Percentiles rank a stretch among this genome's conserved stretches.
phyloP scores from a whole-genome alignment of 2,888 invertebrate genomes.

The Catotricha subobsoleta region DNA sequence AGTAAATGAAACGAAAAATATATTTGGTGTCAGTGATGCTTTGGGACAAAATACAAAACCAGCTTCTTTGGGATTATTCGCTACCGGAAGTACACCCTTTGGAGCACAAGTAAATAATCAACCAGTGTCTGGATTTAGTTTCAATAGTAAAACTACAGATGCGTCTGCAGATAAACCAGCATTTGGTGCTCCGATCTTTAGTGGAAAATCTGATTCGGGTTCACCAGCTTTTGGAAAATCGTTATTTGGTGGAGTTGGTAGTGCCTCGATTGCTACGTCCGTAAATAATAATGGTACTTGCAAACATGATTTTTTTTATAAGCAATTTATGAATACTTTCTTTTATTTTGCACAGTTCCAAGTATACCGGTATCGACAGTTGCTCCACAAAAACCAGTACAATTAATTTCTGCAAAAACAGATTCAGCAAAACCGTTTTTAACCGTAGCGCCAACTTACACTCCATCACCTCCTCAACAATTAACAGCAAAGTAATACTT shows the following conservation, averaged over 20 bases:
- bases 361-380: neutral
- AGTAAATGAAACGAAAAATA: neutral
- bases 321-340: no score
- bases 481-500: neutral
- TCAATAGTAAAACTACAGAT: neutral
- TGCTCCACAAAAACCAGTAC: slow-evolving; percentile 10
- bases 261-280: neutral
- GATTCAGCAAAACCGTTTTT: slow-evolving; percentile 10
- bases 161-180: neutral
- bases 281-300: neutral
- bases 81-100: no score
- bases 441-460: slow-evolving; percentile 8
- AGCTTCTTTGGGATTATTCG: no score
- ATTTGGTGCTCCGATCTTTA: neutral
- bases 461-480: slow-evolving; percentile 4
- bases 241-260: neutral
- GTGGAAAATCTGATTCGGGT: neutral
- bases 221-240: neutral
- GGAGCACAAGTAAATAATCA: no score
- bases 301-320: no score
- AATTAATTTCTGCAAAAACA: slow-evolving; percentile 8
- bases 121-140: no score
- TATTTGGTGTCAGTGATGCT: no score
- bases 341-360: no score
- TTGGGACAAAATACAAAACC: no score